phyloP scores from a whole-genome alignment of 2,888 invertebrate species.

The Galeruca laticollis region DNA sequence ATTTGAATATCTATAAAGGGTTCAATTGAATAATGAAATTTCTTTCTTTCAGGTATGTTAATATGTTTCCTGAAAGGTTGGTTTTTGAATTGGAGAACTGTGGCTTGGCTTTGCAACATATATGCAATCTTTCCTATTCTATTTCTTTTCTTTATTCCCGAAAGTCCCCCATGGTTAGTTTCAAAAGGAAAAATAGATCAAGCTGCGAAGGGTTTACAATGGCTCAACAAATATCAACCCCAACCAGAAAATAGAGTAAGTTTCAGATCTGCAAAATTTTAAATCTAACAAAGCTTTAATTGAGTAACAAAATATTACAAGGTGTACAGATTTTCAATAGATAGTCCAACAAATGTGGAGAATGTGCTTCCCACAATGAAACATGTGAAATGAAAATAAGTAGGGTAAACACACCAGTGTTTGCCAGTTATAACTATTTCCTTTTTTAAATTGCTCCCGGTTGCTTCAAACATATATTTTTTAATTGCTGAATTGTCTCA shows the following conservation, averaged over 20 bases:
- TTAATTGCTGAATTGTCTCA: too few relatives aligned
- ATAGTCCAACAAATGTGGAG: too few relatives aligned
- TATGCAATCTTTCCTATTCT: slow-evolving; percentile 69
- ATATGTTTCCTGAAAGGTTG: slow-evolving; percentile 71
- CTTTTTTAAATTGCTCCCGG: too few relatives aligned
- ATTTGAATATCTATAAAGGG: not conserved
- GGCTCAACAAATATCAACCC: slow-evolving; percentile 67
- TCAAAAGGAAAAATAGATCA: slow-evolving; percentile 70
- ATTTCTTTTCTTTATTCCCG: slow-evolving; percentile 70
- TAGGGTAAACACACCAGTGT: too few relatives aligned
- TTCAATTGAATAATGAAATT: not conserved
- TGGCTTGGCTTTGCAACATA: slow-evolving; percentile 70
- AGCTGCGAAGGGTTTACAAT: slow-evolving; percentile 69
- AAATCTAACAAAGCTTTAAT: not conserved
- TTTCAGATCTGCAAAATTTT: slow-evolving; percentile 10
- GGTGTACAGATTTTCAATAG: too few relatives aligned
- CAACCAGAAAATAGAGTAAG: slow-evolving; percentile 65
- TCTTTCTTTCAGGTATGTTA: slow-evolving; percentile 67
- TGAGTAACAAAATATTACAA: too few relatives aligned
- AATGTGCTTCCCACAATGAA: too few relatives aligned
- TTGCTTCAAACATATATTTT: too few relatives aligned
- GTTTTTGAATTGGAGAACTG: slow-evolving; percentile 69
- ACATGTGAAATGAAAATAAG: too few relatives aligned
- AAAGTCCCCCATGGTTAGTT: slow-evolving; percentile 73
- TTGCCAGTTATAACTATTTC: too few relatives aligned